Percentiles rank a stretch among this genome's conserved stretches.
Conservation (phyloP, 1,140 invertebrate species). For the Daktulosphaira vitifoliae region DNA sequence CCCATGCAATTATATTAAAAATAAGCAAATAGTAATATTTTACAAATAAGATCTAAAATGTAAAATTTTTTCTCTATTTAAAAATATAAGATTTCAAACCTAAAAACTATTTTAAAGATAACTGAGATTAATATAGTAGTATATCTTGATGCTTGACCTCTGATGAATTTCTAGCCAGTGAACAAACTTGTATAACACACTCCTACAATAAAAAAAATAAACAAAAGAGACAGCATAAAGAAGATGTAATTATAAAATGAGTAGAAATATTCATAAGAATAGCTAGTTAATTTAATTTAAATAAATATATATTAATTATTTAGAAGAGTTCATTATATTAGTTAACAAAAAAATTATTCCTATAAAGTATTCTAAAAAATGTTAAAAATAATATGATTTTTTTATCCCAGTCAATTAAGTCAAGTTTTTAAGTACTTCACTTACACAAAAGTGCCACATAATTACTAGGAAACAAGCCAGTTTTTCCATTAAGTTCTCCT, state of each 20-base stretch:
- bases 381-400: too few species aligned
- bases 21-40: too few species aligned
- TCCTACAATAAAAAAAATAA: constrained; percentile 31
- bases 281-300: not conserved
- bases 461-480: constrained; percentile 85
- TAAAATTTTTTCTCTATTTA: too few species aligned
- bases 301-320: not conserved
- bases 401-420: too few species aligned
- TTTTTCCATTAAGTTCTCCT: constrained; percentile 77
- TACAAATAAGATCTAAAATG: too few species aligned
- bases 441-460: constrained; percentile 67
- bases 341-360: not conserved
- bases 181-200: constrained; percentile 30
- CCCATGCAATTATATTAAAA: too few species aligned
- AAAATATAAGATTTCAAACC: too few species aligned
- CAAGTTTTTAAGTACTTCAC: constrained; percentile 42
- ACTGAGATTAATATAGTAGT: constrained; percentile 1
- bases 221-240: constrained; percentile 31
- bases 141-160: constrained; percentile 21
- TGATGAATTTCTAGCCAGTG: constrained; percentile 30
- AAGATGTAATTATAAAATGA: constrained; percentile 21
- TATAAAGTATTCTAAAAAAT: too few species aligned
- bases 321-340: constrained; percentile 30
- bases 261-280: not conserved
- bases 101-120: not conserved